Evolutionary conservation across 2,113 vertebrate genomes (phyloP), one percentile per base, ranked within the genome.

Genomic region (Ptilorrhoa leucosticta): DNA sequence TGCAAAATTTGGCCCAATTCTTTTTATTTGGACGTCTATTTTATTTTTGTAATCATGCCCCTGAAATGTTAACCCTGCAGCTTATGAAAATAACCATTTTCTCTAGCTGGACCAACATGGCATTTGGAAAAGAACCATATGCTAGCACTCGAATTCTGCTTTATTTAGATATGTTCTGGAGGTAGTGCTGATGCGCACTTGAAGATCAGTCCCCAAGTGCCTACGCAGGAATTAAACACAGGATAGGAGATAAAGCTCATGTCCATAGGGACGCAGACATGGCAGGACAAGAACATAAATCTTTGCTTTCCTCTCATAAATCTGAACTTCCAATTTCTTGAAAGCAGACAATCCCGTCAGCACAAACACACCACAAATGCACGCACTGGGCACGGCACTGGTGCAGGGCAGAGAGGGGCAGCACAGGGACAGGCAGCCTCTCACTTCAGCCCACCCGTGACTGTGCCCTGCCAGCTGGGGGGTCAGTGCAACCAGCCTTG

Each of bases 381-480:
- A 22, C 0, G 0, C 30, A 5, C 45, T 1, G 10, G 24, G 11
- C 42, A 47, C 0, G 1, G 61, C 68, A 47, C 39, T 0, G 0
- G 40, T 37, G 20, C 0, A 0, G 61, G 45, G 56, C 57, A 57
- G 57, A 39, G 51, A 68, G 24, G n/a, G 20, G 33, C 61, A 33
- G 66, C n/a, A 4, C 21, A 4, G 66, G 68, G 15, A 40, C 63
- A 24, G 16, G 9, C 21, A 57, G 58, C 47, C 31, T 22, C 57
- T 22, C 2, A 0, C 44, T 42, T 58, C 63, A 83, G 40, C 33
- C 68, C 56, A 11, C 6, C 31, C 0, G 0, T 5, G 23, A 18
- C 3, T 20, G 28, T 35, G 47, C 19, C 35, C 15, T 7, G 40
- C 31, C 47, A 71, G n/a, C 47, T 21, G 37, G 11, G 2, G 3